A percentile compares a stretch with the other conserved stretches of the same genome.
phyloP scores from a whole-genome alignment of 1,140 invertebrate genomes.

The Planococcus citri region DNA sequence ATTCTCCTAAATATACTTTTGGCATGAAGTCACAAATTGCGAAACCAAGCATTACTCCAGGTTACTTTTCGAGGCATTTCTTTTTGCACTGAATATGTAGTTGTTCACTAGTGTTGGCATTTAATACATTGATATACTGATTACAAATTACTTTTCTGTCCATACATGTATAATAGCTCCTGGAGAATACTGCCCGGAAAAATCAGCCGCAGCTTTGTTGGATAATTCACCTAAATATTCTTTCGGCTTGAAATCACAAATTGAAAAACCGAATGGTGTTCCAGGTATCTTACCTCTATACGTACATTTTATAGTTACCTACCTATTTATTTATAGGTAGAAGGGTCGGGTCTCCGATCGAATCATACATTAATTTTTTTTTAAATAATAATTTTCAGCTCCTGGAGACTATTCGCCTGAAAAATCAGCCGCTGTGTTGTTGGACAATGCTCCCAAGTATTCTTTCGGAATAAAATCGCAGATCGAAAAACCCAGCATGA shows the following conservation, averaged over 20 bases:
- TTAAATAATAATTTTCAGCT: conserved; percentile 34
- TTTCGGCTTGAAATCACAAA: conserved; percentile 47
- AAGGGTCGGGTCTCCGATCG: too few relatives aligned
- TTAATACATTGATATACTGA: neutral
- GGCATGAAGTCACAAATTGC: conserved; percentile 45
- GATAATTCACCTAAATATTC: conserved; percentile 55
- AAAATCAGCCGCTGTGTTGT: conserved; percentile 48
- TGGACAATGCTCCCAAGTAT: conserved; percentile 52
- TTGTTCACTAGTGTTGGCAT: too few relatives aligned
- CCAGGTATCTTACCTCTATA: neutral
- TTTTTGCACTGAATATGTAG: neutral
- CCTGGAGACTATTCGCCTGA: conserved; percentile 65
- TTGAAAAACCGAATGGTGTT: conserved; percentile 38
- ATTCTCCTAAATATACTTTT: conserved; percentile 55
- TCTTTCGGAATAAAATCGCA: conserved; percentile 50
- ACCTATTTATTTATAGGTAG: too few relatives aligned
- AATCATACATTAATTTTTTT: too few relatives aligned
- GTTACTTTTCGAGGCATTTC: neutral
- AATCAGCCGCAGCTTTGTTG: conserved; percentile 48
- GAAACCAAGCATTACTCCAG: conserved; percentile 44
- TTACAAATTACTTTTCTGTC: neutral
- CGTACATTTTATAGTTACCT: too few relatives aligned
- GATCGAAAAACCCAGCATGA: conserved; percentile 41
- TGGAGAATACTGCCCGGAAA: conserved; percentile 62
- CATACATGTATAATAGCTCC: conserved; percentile 45